These are phyloP conservation scores for Heliconius congener DNA, from an alignment of 1,140 invertebrate species.

Conservation along the genomic window DNA sequence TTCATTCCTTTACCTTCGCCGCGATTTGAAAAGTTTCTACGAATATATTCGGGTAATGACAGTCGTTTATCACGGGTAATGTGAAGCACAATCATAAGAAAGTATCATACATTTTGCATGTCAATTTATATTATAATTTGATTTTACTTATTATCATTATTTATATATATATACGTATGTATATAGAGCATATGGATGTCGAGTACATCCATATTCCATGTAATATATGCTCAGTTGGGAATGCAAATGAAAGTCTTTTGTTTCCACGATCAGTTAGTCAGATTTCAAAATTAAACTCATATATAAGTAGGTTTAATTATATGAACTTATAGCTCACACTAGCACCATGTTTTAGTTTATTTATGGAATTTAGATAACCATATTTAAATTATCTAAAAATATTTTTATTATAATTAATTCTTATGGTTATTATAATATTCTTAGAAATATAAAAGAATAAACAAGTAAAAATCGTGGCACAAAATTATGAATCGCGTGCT, in stretches of 20 bases:
- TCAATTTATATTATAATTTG: constrained; percentile 5
- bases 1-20: constrained; percentile 22
- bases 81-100: constrained; percentile 14
- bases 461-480: constrained; percentile 24
- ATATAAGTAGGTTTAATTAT: no score
- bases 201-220: no score
- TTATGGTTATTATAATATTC: constrained; percentile 14
- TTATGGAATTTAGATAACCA: no score
- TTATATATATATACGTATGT: no score
- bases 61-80: constrained; percentile 17
- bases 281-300: no score
- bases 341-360: no score
- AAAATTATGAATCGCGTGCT: constrained; percentile 28
- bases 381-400: not conserved
- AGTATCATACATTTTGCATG: constrained; percentile 1
- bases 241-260: no score
- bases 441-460: constrained; percentile 20
- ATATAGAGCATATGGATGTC: no score
- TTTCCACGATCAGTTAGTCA: no score
- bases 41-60: constrained; percentile 27
- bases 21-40: constrained; percentile 29
- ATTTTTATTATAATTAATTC: not conserved
- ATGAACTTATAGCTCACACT: no score
- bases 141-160: not conserved
- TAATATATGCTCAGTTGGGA: no score